Evolutionary conservation across 1,140 invertebrate species (phyloP), one percentile per base, ranked within the genome.

Genomic region (Bombus affinis): DNA sequence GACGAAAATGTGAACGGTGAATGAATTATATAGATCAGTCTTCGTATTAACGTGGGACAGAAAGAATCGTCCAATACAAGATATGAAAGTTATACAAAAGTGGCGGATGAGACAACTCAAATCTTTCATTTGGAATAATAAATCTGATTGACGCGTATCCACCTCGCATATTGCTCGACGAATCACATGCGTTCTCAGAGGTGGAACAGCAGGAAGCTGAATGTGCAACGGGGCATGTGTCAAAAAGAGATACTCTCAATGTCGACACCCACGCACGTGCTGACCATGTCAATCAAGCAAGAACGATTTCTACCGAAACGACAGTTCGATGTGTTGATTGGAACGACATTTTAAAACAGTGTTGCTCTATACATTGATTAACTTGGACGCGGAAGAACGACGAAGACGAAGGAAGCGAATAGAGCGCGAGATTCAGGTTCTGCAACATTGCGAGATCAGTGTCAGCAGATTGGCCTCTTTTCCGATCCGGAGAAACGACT

Each of bases 121-220:
- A 59, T 71, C 66, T 77, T 66, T 35, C 18, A 62, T n/a, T 28
- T 28, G 44, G 44, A 89, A 68, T 83, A 84, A 89, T 78, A 89
- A 87, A 84, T 32, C 18, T 37, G 65, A 42, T 13, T 57, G 72
- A 68, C 37, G 80, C 71, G 70, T 83, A 74, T 88, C 76, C 76
- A 78, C 39, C 84, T 84, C 32, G 53, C 35, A 79, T 42, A 65
- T 65, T 18, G 35, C 35, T 57, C 47, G 87, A 83, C 65, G 53
- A 77, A 83, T 44, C 88, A 76, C 77, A 81, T 76, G 84, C 85
- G 85, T 81, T 32, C 9, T 37, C 83, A 65, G 42, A 89, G 87
- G 59, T 88, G 79, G 83, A 79, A 66, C 79, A 80, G 87, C 83
- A 75, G 83, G 79, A 86, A 86, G 81, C 66, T 83, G 62, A 10